Conservation (phyloP, 2,113 vertebrate species). For the Gasterosteus nipponicus region DNA sequence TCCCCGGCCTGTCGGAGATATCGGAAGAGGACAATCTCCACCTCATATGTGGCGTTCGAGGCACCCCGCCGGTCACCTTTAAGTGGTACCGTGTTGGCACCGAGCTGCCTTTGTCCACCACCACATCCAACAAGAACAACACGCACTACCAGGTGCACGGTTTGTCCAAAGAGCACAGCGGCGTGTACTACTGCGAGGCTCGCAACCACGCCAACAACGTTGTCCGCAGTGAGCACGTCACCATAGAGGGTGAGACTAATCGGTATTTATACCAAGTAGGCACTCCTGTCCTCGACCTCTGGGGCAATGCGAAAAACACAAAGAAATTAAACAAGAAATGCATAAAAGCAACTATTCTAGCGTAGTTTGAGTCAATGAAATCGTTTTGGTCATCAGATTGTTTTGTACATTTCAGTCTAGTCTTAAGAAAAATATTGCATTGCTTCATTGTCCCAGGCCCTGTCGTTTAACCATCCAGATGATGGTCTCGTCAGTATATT, state of each 20-base stretch:
- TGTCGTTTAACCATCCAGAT: background rate
- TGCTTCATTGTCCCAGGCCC: no score
- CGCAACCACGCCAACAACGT: constrained; percentile 58
- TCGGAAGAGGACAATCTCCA: constrained; percentile 55
- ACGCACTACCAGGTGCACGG: background rate
- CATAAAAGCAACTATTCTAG: no score
- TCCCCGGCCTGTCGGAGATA: constrained; percentile 44
- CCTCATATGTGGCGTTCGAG: constrained; percentile 68
- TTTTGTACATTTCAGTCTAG: background rate
- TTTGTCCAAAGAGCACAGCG: constrained; percentile 52
- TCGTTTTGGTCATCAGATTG: background rate
- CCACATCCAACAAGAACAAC: background rate
- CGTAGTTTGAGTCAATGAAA: no score
- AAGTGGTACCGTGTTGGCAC: constrained; percentile 55
- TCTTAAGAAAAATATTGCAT: no score
- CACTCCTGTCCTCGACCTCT: background rate
- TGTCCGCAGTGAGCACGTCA: constrained; percentile 9
- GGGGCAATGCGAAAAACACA: background rate
- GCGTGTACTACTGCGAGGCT: constrained; percentile 75
- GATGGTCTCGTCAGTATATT: background rate
- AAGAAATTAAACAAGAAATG: background rate
- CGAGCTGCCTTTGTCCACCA: background rate
- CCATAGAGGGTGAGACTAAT: constrained; percentile 62
- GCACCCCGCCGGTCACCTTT: constrained; percentile 75
- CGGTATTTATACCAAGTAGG: background rate